A percentile compares a stretch with the other conserved stretches of the same genome.
phyloP scores from a whole-genome alignment of 92 coral and sea anemone genomes.

The Umimayanthus kanabou region DNA sequence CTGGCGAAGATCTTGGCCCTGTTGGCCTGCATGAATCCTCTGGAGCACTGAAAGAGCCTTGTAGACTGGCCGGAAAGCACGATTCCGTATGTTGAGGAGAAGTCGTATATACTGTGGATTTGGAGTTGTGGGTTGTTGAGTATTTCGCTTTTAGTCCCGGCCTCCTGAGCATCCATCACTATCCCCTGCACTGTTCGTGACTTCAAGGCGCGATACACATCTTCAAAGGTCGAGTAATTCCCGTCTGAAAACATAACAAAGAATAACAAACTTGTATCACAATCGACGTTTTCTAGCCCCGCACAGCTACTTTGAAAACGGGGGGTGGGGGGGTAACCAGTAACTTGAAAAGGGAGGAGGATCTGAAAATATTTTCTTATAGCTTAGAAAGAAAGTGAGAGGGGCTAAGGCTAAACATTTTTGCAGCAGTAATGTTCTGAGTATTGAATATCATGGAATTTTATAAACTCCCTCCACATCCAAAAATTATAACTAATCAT shows the following conservation, averaged over 20 bases:
- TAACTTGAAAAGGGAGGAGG: too few species aligned
- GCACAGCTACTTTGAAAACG: too few species aligned
- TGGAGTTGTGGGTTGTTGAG: constrained; percentile 38
- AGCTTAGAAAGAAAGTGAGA: too few species aligned
- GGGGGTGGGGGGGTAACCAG: too few species aligned
- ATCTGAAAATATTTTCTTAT: too few species aligned
- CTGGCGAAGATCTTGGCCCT: constrained; percentile 39
- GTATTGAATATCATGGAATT: too few species aligned
- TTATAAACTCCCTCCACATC: too few species aligned
- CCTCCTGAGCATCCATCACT: constrained; percentile 48
- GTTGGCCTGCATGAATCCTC: constrained; percentile 42
- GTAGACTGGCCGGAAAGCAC: constrained; percentile 43
- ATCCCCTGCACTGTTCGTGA: constrained; percentile 44
- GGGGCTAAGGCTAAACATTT: too few species aligned
- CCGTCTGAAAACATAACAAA: constrained; percentile 17
- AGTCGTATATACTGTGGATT: constrained; percentile 45
- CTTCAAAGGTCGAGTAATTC: constrained; percentile 25
- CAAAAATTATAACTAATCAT: too few species aligned
- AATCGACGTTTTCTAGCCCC: background rate
- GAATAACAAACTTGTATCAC: background rate
- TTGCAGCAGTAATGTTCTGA: too few species aligned
- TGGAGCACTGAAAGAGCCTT: constrained; percentile 43
- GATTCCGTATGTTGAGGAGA: constrained; percentile 43
- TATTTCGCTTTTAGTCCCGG: constrained; percentile 45
- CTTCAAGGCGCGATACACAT: constrained; percentile 27